These are phyloP conservation scores for Marasmarcha lunaedactyla DNA, from an alignment of 2,888 invertebrate species.

Conservation along the genomic window DNA sequence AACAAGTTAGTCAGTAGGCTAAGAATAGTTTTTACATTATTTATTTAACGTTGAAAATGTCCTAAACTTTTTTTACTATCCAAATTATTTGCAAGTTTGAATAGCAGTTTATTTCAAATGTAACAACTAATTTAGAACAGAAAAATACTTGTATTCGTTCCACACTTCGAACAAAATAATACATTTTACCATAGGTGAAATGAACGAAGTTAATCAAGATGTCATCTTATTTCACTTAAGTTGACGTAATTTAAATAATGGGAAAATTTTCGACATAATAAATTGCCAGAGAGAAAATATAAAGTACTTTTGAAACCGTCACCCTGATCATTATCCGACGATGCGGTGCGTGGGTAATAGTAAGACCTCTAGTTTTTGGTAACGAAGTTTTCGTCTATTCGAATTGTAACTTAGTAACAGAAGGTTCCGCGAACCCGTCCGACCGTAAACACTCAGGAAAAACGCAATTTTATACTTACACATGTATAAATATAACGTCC, in stretches of 20 bases:
- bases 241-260: neutral
- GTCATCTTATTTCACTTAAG: too few relatives aligned
- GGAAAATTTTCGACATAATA: neutral
- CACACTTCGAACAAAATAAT: too few relatives aligned
- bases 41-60: too few relatives aligned
- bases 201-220: too few relatives aligned
- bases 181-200: too few relatives aligned
- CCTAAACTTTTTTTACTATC: too few relatives aligned
- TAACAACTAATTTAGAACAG: too few relatives aligned
- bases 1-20: too few relatives aligned
- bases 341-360: constrained; percentile 38
- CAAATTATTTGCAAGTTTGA: too few relatives aligned
- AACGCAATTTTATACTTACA: constrained; percentile 57
- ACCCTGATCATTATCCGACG: constrained; percentile 35
- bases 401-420: constrained; percentile 30
- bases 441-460: constrained; percentile 56
- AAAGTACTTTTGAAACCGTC: neutral
- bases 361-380: constrained; percentile 23
- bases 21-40: too few relatives aligned
- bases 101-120: too few relatives aligned
- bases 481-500: constrained; percentile 64
- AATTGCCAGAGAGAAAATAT: neutral
- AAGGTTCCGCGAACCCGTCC: constrained; percentile 37
- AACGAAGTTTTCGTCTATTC: constrained; percentile 41
- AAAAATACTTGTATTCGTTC: too few relatives aligned